These are phyloP conservation scores for Rhegmatorhina hoffmannsi DNA, from an alignment of 2,113 vertebrate species.

Conservation along the genomic window DNA sequence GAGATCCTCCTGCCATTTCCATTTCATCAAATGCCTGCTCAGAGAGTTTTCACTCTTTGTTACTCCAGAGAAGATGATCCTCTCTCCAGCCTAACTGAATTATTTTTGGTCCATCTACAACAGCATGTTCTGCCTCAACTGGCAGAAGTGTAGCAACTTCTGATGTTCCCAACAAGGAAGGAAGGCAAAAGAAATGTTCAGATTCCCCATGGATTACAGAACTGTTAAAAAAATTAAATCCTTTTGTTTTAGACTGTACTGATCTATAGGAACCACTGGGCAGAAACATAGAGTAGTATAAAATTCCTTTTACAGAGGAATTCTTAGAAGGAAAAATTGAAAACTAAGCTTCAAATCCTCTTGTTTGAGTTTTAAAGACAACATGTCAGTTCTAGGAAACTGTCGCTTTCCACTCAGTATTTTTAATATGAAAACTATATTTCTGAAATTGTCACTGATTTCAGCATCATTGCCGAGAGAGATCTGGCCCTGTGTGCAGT, in stretches of 20 bases:
- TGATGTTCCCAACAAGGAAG: neutral
- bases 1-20: neutral
- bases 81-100: neutral
- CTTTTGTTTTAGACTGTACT: neutral
- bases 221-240: neutral
- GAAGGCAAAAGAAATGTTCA: neutral
- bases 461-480: neutral
- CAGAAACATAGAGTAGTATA: neutral
- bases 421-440: neutral
- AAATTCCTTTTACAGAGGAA: neutral
- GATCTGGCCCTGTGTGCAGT: neutral
- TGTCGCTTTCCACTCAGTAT: neutral
- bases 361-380: neutral
- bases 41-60: neutral
- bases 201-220: neutral
- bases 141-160: neutral
- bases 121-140: neutral
- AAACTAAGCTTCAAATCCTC: neutral
- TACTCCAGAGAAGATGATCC: neutral
- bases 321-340: neutral
- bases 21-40: neutral
- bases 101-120: neutral
- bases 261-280: neutral
- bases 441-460: slow-evolving; percentile 9
- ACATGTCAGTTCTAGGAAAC: neutral